Base-by-base conservation (phyloP, 2,113 vertebrate species). In the Struthidea cinerea region DNA sequence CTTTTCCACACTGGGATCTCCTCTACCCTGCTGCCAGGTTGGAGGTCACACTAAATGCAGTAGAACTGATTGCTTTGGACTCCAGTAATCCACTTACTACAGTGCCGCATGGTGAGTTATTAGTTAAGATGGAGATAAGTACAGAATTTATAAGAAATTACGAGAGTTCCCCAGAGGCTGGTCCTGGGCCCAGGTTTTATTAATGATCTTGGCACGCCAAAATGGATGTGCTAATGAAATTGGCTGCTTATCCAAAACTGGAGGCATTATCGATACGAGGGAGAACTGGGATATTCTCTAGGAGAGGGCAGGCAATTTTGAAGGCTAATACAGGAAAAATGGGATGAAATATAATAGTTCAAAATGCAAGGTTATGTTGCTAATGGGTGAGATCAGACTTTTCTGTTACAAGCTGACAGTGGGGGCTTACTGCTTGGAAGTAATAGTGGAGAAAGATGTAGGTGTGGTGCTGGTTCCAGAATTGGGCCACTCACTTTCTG, bases 111-210 rank as follows among this genome's bases (percentile, higher is more conserved):
- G 46, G 46, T 61, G 85, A 90, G 59, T 87, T 90, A 84, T 73
- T 92, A 85, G 79, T 90, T 59, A 65, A 75, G 77, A 92, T 86
- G 64, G 49, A 95, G 64, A 71, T 82, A 92, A 89, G 32, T 49
- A 52, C 10, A 64, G 77, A 80, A 91, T 81, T 82, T 68, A 44
- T 20, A 70, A 60, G 39, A 94, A 89, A 77, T 91, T 84, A 49
- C 4, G 3, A 67, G 49, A 84, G 65, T 41, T 84, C 87, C 44
- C 24, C 65, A 46, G 49, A 20, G 68, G 41, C 84, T 97, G 77
- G 80, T 84, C 73, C 52, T 1, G 0, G 60, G 80, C 64, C 89
- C 69, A 60, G 80, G 55, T 84, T 88, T 94, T 69, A 75, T 81
- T 96, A 87, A 81, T 39, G 47, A 75, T 84, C 53, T 94, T 94